Conservation (phyloP, 2,113 vertebrate genomes). For the Myiozetetes cayanensis region DNA sequence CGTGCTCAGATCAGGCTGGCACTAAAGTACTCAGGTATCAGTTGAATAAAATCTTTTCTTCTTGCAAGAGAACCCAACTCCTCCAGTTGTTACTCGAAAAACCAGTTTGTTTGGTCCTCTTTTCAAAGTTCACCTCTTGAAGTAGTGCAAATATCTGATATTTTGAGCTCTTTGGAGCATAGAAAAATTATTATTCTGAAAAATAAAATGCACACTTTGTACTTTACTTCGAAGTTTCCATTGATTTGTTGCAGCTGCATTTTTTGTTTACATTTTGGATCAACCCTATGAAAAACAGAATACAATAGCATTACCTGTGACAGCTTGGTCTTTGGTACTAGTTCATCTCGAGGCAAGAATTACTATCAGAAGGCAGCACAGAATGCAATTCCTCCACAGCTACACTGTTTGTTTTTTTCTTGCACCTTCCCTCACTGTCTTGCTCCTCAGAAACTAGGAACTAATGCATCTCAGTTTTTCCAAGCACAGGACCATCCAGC, state of each 20-base stretch:
- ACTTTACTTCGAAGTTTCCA: neutral
- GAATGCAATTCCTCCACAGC: neutral
- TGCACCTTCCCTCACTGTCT: neutral
- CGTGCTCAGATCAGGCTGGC: neutral
- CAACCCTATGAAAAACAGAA: neutral
- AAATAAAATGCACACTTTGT: neutral
- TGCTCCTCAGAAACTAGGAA: neutral
- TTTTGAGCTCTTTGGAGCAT: neutral
- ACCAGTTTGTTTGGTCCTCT: neutral
- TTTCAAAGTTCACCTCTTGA: neutral
- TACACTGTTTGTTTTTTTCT: neutral
- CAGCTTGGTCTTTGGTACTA: neutral
- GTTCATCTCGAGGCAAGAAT: neutral
- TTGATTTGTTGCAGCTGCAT: neutral
- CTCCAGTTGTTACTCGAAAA: neutral
- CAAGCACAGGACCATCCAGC: accelerated
- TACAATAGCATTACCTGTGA: neutral
- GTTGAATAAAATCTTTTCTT: neutral
- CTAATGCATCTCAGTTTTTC: neutral
- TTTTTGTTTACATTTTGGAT: neutral
- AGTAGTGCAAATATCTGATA: neutral
- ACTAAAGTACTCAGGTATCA: neutral
- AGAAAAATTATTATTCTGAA: neutral
- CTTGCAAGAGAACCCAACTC: neutral
- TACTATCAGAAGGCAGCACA: neutral